These are phyloP conservation scores for Dolichomitus sp. DNA, from an alignment of 2,888 invertebrate genomes.

Conservation along the genomic window DNA sequence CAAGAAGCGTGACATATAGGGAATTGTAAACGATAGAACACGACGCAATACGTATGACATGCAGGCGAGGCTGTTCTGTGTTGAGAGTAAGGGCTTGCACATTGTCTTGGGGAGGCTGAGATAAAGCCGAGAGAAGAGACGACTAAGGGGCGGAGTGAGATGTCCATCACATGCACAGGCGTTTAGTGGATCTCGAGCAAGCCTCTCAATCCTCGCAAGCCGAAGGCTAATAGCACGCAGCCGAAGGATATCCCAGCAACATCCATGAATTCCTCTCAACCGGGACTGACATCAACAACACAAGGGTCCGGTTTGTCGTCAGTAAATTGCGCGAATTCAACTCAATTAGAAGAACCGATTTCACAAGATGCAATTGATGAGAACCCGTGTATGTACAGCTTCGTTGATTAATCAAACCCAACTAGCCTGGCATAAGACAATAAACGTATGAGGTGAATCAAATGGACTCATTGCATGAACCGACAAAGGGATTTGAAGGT, in stretches of 20 bases:
- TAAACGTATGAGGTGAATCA: slow-evolving; percentile 27
- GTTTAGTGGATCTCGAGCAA: slow-evolving; percentile 10
- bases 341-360: slow-evolving; percentile 54
- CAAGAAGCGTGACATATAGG: background rate
- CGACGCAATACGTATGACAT: background rate
- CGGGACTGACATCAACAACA: slow-evolving; percentile 26
- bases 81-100: background rate
- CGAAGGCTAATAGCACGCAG: slow-evolving; percentile 6
- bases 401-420: slow-evolving; percentile 33
- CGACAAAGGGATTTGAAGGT: slow-evolving; percentile 9
- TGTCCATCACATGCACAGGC: slow-evolving; percentile 12
- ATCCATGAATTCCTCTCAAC: slow-evolving; percentile 18
- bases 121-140: slow-evolving; percentile 4
- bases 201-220: slow-evolving; percentile 4
- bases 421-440: background rate
- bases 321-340: slow-evolving; percentile 40
- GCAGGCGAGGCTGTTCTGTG: background rate
- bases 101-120: slow-evolving; percentile 16
- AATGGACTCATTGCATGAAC: slow-evolving; percentile 15
- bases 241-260: slow-evolving; percentile 7
- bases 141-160: slow-evolving; percentile 18
- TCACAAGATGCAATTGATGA: slow-evolving; percentile 39
- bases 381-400: slow-evolving; percentile 18
- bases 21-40: background rate
- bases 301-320: slow-evolving; percentile 14